Evolutionary conservation across 2,113 vertebrate species (phyloP).

Genomic region (Plecturocebus donacophilus): DNA sequence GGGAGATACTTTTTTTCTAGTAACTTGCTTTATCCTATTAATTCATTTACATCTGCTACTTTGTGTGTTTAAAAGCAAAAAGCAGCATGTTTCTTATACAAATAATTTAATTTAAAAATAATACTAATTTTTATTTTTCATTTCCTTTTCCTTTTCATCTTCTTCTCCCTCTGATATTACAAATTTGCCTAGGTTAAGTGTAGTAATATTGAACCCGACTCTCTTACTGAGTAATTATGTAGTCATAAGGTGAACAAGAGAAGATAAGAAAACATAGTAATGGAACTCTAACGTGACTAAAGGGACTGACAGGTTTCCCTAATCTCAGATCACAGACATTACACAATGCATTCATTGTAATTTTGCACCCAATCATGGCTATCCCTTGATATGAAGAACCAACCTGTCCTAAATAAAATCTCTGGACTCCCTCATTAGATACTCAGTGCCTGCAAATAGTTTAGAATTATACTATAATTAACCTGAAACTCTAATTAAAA

Average conservation of each 20-base stretch:
- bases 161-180: not conserved
- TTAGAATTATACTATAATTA: constrained; percentile 43
- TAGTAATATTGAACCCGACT: not conserved
- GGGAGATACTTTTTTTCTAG: not conserved
- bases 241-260: not conserved
- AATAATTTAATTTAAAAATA: not conserved
- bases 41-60: not conserved
- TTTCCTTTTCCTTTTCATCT: not conserved
- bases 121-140: not conserved
- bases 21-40: not conserved
- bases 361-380: not conserved
- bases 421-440: not conserved
- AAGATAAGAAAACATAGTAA: not conserved
- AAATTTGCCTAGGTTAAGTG: not conserved
- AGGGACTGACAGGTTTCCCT: not conserved
- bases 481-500: constrained; percentile 53
- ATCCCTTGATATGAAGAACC: not conserved
- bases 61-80: not conserved
- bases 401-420: not conserved
- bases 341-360: not conserved
- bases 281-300: not conserved
- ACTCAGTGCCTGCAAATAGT: not conserved
- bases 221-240: not conserved
- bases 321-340: not conserved
- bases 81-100: not conserved